Base-by-base conservation (phyloP, 1,140 invertebrate genomes). In the Chelonus insularis region DNA sequence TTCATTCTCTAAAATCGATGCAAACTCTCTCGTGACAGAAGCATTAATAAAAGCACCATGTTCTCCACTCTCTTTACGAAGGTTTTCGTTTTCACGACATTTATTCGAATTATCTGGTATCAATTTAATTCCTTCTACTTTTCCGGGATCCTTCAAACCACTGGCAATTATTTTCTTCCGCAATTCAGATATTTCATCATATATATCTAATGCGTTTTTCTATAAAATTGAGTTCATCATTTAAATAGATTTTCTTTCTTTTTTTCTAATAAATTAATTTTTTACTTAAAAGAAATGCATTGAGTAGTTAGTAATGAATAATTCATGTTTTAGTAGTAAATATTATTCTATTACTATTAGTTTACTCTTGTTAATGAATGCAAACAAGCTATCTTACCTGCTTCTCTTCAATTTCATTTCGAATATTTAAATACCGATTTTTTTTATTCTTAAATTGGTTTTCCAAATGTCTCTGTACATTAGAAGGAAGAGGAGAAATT, bases 71-170 rank as follows among this genome's bases (percentile, higher is more conserved):
- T 43, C 58, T 43, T 7, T 5, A 0, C 29, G 11, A 21, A 29
- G 43, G 25, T 47, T 36, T 1, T 45, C 20, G 34, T 59, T 34
- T 0, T 18, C n/a, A 5, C 29, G 29, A 56, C 48, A 50, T 25
- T 59, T 36, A 11, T 11, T 36, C 9, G 18, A 32, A 16, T 16
- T 12, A 47, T 62, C 11, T 65, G 32, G 11, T 9, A 43, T 11
- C 5, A 58, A 20, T 32, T 61, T 60, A 21, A 63, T 56, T 18
- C 11, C 63, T 1, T 79, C 73, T 1, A 70, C 14, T 29, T 65
- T 69, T 1, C 74, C 74, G 0, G 75, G 72, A 62, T 77, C 75
- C 36, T 70, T 75, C 0, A 43, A 63, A 1, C 75, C 75, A 8
- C 1, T 43, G 0, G 57, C 51, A 5, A 79, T 63, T 21, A 79